Conservation (phyloP, 2,888 invertebrate species). For the Caenorhabditis plicata region DNA sequence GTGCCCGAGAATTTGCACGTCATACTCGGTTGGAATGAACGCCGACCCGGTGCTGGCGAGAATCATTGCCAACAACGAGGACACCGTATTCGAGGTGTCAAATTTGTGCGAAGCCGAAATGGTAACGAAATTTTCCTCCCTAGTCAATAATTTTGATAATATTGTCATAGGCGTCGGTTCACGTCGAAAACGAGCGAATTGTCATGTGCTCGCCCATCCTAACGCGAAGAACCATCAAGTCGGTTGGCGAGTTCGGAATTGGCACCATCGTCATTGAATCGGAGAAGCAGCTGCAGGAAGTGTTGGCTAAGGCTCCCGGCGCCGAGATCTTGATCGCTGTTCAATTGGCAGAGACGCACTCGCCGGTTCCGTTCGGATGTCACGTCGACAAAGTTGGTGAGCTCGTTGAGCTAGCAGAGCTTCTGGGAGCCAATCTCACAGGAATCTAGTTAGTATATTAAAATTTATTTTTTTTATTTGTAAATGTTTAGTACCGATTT, state of each 20-base stretch:
- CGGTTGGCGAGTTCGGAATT: constrained; percentile 31
- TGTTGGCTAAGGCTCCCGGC: constrained; percentile 1
- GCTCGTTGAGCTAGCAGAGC: constrained; percentile 49
- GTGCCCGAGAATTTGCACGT: constrained; percentile 68
- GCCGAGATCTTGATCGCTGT: constrained; percentile 27
- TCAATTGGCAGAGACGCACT: constrained; percentile 10
- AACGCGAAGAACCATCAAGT: constrained; percentile 30
- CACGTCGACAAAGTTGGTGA: constrained; percentile 51
- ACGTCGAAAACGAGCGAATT: constrained; percentile 24
- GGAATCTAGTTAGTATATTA: constrained; percentile 66
- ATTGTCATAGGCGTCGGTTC: constrained; percentile 3
- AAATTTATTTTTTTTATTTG: neutral
- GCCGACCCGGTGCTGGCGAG: constrained; percentile 77
- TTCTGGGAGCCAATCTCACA: constrained; percentile 44
- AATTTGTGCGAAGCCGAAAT: constrained; percentile 24
- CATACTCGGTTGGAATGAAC: constrained; percentile 88
- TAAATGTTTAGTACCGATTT: constrained; percentile 18
- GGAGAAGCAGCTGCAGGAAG: constrained; percentile 55
- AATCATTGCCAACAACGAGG: constrained; percentile 69
- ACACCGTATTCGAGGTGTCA: constrained; percentile 82
- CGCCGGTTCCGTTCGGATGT: constrained; percentile 56
- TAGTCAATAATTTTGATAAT: neutral
- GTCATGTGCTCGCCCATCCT: constrained; percentile 26
- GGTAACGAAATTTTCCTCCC: constrained; percentile 4
- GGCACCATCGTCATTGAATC: constrained; percentile 54